A percentile compares a stretch with the other conserved stretches of the same genome.
Conservation (phyloP, 2,113 vertebrate species). For the Garra rufa region DNA sequence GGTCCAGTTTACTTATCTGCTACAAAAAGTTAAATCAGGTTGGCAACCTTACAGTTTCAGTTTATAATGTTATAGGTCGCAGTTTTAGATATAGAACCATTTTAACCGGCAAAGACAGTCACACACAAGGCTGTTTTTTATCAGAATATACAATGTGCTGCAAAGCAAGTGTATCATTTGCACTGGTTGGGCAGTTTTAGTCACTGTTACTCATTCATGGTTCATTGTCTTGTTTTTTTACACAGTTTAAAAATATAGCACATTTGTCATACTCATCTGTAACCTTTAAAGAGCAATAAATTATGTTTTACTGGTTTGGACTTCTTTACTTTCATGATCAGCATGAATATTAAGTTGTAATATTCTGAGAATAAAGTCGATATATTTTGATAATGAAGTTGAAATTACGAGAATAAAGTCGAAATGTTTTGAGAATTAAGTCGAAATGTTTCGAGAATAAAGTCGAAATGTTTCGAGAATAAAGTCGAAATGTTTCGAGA, state of each 20-base stretch:
- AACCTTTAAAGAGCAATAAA: constrained; percentile 5
- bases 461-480: too few species aligned
- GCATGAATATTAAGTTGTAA: too few species aligned
- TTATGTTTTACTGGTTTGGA: background rate
- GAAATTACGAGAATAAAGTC: too few species aligned
- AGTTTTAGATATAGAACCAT: background rate
- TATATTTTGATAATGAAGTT: too few species aligned
- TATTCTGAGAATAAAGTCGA: too few species aligned
- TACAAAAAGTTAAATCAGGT: background rate
- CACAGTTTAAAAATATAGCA: constrained; percentile 37
- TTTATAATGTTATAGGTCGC: constrained; percentile 3
- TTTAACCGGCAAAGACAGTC: background rate
- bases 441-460: too few species aligned
- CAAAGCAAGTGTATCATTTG: constrained; percentile 11
- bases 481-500: too few species aligned
- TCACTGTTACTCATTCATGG: constrained; percentile 19
- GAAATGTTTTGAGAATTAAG: too few species aligned
- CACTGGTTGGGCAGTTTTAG: constrained; percentile 7
- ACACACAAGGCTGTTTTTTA: background rate
- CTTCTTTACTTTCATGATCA: background rate
- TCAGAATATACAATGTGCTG: background rate
- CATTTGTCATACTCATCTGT: constrained; percentile 19
- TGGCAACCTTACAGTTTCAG: background rate
- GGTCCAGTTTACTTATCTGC: background rate
- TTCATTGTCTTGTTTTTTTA: constrained; percentile 25